Evolutionary conservation across 2,797 vertebrate genomes (phyloP).

Genomic region (Margarornis squamiger): DNA sequence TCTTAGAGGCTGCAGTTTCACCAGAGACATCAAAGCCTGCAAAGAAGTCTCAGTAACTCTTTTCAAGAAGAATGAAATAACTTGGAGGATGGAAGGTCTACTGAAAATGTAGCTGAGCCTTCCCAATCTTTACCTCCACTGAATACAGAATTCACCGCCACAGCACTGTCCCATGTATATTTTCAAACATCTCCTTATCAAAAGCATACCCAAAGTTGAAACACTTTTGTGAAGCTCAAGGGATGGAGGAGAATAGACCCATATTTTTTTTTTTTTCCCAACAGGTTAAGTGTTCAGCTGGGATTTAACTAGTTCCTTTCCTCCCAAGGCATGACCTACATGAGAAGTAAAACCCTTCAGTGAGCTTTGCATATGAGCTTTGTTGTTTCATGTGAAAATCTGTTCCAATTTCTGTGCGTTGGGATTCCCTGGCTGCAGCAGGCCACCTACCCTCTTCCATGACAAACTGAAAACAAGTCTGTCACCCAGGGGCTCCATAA

Average conservation of each 20-base stretch:
- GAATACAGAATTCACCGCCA: not conserved
- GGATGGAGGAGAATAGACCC: not conserved
- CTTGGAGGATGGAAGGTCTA: not conserved
- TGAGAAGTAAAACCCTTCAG: not conserved
- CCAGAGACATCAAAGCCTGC: not conserved
- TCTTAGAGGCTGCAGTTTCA: fast-evolving
- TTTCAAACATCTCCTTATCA: not conserved
- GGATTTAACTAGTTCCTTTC: not conserved
- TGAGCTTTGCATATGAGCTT: not conserved
- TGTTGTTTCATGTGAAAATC: not conserved
- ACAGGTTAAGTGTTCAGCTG: fast-evolving
- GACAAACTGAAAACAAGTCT: not conserved
- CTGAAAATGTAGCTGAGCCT: not conserved
- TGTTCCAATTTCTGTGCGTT: fast-evolving
- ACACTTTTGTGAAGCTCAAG: not conserved
- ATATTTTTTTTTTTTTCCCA: not conserved
- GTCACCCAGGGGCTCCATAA: not conserved
- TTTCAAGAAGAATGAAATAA: not conserved
- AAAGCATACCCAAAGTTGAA: not conserved
- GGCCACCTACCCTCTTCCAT: fast-evolving
- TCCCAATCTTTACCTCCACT: not conserved
- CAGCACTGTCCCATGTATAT: fast-evolving
- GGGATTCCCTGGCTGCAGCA: not conserved
- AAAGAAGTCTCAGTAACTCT: not conserved
- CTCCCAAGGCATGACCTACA: fast-evolving